These are phyloP conservation scores for Caenorhabditis doughertyi DNA, from an alignment of 2,888 invertebrate species.

Conservation along the genomic window DNA sequence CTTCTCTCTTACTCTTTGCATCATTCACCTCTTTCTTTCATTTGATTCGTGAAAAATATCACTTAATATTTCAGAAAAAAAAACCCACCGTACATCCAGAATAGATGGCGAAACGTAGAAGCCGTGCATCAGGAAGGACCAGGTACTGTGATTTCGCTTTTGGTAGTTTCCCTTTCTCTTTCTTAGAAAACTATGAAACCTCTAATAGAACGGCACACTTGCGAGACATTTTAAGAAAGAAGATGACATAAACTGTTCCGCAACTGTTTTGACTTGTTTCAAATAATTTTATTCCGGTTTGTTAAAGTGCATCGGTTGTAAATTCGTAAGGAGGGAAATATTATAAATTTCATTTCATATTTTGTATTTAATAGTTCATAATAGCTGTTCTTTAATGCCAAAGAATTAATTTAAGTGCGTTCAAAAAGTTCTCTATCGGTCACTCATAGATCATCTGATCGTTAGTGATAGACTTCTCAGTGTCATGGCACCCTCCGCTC, in stretches of 20 bases:
- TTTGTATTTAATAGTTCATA: too few species aligned
- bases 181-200: too few species aligned
- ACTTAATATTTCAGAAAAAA: too few species aligned
- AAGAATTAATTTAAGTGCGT: too few species aligned
- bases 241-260: too few species aligned
- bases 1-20: background rate
- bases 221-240: too few species aligned
- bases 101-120: constrained; percentile 14
- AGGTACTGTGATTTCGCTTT: background rate
- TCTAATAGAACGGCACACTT: too few species aligned
- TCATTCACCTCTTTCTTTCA: background rate
- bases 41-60: background rate
- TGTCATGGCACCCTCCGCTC: constrained; percentile 6
- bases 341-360: too few species aligned
- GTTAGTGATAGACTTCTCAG: constrained; percentile 18
- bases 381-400: background rate
- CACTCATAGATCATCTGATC: constrained; percentile 24
- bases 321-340: too few species aligned
- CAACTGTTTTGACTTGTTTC: too few species aligned
- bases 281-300: too few species aligned
- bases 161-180: background rate
- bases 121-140: background rate
- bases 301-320: too few species aligned
- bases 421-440: background rate
- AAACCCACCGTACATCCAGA: background rate